Conservation (phyloP, 1,140 invertebrate genomes). For the Globodera rostochiensis region DNA sequence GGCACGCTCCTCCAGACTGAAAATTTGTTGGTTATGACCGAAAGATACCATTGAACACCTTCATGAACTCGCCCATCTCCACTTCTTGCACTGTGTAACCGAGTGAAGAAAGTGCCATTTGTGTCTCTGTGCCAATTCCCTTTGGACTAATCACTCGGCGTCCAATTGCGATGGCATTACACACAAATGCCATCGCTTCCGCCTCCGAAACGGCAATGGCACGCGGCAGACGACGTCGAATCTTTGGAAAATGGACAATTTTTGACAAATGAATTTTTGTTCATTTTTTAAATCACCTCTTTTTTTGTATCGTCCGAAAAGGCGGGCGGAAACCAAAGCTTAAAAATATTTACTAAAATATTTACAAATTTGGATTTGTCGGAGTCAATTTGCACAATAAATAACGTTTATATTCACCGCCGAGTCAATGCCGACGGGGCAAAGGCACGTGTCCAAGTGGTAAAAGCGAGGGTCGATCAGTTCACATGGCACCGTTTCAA, state of each 20-base stretch:
- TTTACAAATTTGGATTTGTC: too few species aligned
- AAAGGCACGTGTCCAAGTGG: slow-evolving; percentile 64
- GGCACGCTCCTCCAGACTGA: slow-evolving; percentile 62
- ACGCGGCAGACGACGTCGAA: slow-evolving; percentile 52
- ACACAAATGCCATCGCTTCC: slow-evolving; percentile 62
- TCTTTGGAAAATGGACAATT: slow-evolving; percentile 43
- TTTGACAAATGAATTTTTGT: not conserved
- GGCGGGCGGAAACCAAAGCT: slow-evolving; percentile 60
- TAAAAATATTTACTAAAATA: not conserved
- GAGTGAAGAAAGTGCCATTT: slow-evolving; percentile 35
- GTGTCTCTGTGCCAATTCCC: slow-evolving; percentile 54
- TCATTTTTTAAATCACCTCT: slow-evolving; percentile 43
- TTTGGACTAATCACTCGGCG: slow-evolving; percentile 60
- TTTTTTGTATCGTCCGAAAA: slow-evolving; percentile 56
- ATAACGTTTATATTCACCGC: slow-evolving; percentile 24
- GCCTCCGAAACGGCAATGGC: slow-evolving; percentile 60
- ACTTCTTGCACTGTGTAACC: slow-evolving; percentile 61
- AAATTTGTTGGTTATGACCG: not conserved
- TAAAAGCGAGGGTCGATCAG: slow-evolving; percentile 57
- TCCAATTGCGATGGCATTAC: slow-evolving; percentile 62
- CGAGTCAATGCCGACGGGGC: slow-evolving; percentile 53
- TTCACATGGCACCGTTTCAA: slow-evolving; percentile 60
- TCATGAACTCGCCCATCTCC: slow-evolving; percentile 65
- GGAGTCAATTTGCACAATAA: not conserved
- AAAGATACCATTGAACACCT: slow-evolving; percentile 20